A percentile compares a stretch with the other conserved stretches of the same genome.
phyloP scores from a whole-genome alignment of 2,797 vertebrate genomes.

The Mormyrops attenuatus region DNA sequence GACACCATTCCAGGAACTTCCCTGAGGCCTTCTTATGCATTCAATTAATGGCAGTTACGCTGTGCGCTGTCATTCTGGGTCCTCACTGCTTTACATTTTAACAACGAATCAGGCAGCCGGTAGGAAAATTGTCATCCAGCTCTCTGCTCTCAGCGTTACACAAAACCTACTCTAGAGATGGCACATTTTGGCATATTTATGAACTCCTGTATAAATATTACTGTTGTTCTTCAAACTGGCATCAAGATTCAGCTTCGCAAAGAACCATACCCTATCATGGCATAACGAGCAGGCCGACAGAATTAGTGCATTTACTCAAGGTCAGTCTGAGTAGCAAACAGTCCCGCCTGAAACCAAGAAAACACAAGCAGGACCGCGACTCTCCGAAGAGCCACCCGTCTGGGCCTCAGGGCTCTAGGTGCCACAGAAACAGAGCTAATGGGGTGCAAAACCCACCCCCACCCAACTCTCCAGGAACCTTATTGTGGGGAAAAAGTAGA shows the following conservation, averaged over 20 bases:
- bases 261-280: background rate
- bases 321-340: background rate
- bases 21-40: background rate
- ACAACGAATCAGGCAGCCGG: background rate
- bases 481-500: background rate
- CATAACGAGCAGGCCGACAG: background rate
- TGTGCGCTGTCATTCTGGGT: background rate
- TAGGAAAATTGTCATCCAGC: background rate
- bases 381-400: background rate
- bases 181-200: background rate
- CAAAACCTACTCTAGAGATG: background rate
- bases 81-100: background rate
- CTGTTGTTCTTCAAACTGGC: background rate
- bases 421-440: background rate
- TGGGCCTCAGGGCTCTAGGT: background rate
- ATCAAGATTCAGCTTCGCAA: background rate
- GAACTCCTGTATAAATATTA: background rate
- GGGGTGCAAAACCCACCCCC: background rate
- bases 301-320: background rate
- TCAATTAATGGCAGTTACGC: constrained; percentile 7
- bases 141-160: background rate
- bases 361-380: background rate
- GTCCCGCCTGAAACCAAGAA: background rate
- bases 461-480: background rate
- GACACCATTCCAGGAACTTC: background rate